phyloP scores from a whole-genome alignment of 2,888 invertebrate species.

The Noctuana brunneofusca region DNA sequence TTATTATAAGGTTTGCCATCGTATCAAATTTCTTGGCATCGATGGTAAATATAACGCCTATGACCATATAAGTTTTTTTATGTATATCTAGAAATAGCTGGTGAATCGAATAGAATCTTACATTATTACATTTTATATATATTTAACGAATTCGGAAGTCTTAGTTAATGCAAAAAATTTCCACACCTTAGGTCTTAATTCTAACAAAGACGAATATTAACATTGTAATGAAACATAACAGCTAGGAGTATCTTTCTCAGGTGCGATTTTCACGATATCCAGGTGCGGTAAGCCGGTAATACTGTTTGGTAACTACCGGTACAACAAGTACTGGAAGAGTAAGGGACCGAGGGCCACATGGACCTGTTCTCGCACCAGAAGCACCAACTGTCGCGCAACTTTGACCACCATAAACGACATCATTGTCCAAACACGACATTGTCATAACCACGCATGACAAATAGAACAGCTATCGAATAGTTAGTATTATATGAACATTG shows the following conservation, averaged over 20 bases:
- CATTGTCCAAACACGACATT: slow-evolving; percentile 43
- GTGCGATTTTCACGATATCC: slow-evolving; percentile 34
- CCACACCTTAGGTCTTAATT: too few species aligned
- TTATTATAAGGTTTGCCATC: too few species aligned
- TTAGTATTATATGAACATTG: background rate
- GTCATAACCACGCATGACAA: slow-evolving; percentile 8
- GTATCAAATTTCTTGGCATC: too few species aligned
- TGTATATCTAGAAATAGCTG: too few species aligned
- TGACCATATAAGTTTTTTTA: too few species aligned
- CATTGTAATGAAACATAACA: background rate
- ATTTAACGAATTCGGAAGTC: too few species aligned
- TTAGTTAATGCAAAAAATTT: too few species aligned
- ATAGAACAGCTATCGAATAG: background rate
- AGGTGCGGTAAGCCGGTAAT: slow-evolving; percentile 46
- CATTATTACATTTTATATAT: too few species aligned
- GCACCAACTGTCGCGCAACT: slow-evolving; percentile 39
- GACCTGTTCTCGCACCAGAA: slow-evolving; percentile 39
- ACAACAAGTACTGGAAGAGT: slow-evolving; percentile 47
- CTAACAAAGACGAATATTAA: background rate
- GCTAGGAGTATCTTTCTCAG: background rate
- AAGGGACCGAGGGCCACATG: slow-evolving; percentile 33
- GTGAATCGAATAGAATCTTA: too few species aligned
- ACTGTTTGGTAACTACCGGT: slow-evolving; percentile 47
- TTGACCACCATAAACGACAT: slow-evolving; percentile 39
- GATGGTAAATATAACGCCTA: too few species aligned